A percentile compares a stretch with the other conserved stretches of the same genome.
These are phyloP conservation scores for Siphonodentalium dalli DNA, from an alignment of 2,888 invertebrate species.

Conservation along the genomic window DNA sequence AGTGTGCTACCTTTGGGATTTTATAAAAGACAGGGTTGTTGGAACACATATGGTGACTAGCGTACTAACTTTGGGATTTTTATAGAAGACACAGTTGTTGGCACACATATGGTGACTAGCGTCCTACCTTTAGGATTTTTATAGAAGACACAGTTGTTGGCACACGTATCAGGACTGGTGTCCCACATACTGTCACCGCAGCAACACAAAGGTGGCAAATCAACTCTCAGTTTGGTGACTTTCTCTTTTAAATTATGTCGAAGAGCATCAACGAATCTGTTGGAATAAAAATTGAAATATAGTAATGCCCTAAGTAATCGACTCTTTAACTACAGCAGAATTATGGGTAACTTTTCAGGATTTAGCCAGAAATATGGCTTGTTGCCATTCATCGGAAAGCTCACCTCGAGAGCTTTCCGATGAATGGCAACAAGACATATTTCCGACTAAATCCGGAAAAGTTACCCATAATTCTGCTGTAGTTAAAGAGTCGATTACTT, in stretches of 20 bases:
- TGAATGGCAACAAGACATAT: no score
- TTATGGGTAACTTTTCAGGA: no score
- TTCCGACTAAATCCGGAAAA: no score
- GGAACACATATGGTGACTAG: conserved; percentile 61
- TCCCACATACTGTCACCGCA: conserved; percentile 60
- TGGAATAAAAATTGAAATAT: no score
- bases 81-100: neutral
- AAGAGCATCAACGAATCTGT: conserved; percentile 58
- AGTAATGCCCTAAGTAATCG: no score
- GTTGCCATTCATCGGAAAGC: no score
- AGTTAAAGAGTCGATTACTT: no score
- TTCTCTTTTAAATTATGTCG: conserved; percentile 52
- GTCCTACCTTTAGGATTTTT: conserved; percentile 59
- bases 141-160: conserved; percentile 64
- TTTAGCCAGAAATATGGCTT: no score
- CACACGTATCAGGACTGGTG: conserved; percentile 61
- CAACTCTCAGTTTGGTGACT: conserved; percentile 42
- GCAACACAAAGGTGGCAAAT: conserved; percentile 58
- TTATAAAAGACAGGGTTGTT: conserved; percentile 64
- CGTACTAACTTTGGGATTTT: conserved; percentile 53
- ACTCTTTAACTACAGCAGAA: no score
- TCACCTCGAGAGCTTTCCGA: no score
- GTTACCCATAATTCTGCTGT: no score
- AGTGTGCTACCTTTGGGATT: conserved; percentile 62
- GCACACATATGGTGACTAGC: neutral